These are phyloP conservation scores for Acyrthosiphon pisum DNA, from an alignment of 1,140 invertebrate genomes.

Conservation along the genomic window DNA sequence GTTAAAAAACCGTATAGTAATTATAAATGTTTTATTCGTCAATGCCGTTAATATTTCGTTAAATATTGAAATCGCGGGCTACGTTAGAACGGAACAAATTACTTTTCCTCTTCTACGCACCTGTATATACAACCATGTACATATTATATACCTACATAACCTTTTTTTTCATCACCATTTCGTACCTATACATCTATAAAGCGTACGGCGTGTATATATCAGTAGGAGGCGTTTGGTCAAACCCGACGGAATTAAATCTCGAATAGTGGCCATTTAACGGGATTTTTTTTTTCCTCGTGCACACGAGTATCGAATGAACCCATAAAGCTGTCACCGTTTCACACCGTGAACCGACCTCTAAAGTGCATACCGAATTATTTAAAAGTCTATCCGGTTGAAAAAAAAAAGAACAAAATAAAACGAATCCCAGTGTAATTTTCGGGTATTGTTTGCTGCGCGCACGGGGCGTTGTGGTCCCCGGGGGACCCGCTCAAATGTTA, in stretches of 20 bases:
- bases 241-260: slow-evolving; percentile 46
- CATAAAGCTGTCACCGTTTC: slow-evolving; percentile 56
- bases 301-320: slow-evolving; percentile 56
- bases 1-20: background rate
- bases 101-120: slow-evolving; percentile 3
- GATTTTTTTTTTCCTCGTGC: slow-evolving; percentile 14
- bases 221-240: slow-evolving; percentile 25
- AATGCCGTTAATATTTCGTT: background rate
- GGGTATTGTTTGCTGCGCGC: slow-evolving; percentile 48
- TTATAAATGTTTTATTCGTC: background rate
- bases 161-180: background rate
- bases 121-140: background rate
- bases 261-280: slow-evolving; percentile 37
- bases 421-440: slow-evolving; percentile 56
- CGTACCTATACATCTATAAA: background rate
- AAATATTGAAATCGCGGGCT: background rate
- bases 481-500: slow-evolving; percentile 40
- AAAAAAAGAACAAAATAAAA: slow-evolving; percentile 42
- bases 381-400: slow-evolving; percentile 34
- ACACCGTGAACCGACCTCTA: slow-evolving; percentile 46
- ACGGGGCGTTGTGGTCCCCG: background rate
- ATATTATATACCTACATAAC: background rate
- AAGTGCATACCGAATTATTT: slow-evolving; percentile 54
- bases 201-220: background rate
- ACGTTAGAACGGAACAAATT: slow-evolving; percentile 31